Evolutionary conservation across 2,113 vertebrate genomes (phyloP).

Genomic region (Coptodon rendalli): DNA sequence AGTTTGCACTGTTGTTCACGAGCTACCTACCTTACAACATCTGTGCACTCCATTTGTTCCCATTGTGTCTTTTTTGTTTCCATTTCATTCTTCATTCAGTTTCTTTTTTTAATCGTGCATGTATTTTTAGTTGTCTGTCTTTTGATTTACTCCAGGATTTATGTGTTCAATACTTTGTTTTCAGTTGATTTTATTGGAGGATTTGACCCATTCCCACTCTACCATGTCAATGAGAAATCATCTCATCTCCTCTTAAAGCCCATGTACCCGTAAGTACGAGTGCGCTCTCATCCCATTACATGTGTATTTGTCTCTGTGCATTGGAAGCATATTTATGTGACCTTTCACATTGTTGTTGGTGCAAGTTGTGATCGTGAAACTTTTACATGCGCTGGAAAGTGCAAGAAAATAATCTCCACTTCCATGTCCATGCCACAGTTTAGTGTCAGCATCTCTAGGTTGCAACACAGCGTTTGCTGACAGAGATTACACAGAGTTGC

Average conservation of each 20-base stretch:
- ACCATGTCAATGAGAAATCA: conserved; percentile 93
- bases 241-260: conserved; percentile 88
- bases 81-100: conserved; percentile 6
- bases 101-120: not conserved
- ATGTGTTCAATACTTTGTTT: conserved; percentile 66
- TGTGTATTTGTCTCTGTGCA: not conserved
- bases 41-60: not conserved
- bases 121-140: conserved; percentile 6
- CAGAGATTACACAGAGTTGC: not conserved
- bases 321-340: not conserved
- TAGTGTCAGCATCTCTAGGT: not conserved
- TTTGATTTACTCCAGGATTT: conserved; percentile 51
- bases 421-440: not conserved
- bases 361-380: not conserved
- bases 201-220: conserved; percentile 94
- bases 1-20: not conserved
- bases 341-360: not conserved
- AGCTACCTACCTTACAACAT: not conserved
- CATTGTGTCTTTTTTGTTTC: not conserved
- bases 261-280: conserved; percentile 84
- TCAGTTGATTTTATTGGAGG: conserved; percentile 99
- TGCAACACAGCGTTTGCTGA: not conserved
- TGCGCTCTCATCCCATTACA: not conserved
- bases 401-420: not conserved
- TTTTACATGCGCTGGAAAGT: not conserved